Evolutionary conservation across 1,140 invertebrate species (phyloP), one percentile per base, ranked within the genome.

Genomic region (Limonius californicus): DNA sequence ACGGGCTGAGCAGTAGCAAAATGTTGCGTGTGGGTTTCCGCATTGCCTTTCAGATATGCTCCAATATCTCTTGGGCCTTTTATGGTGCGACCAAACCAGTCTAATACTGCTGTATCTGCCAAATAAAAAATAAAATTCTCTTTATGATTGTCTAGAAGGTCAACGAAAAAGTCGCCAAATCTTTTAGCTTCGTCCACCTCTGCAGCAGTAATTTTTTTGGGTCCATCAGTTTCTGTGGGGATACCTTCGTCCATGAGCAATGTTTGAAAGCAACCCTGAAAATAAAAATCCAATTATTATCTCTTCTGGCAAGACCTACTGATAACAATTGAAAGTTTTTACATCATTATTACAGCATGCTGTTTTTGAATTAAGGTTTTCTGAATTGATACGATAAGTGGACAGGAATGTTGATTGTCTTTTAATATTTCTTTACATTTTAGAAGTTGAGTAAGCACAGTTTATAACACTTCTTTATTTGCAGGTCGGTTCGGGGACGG

Each of bases 1-100:
- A 63, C 63, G 0, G 73, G 67, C 43, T 61, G 64, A 1, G 67
- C 59, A 30, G 68, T 64, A n/a, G 54, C 57, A 20, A 76, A 66
- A 1, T 67, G 14, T 63, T 76, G 75, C 42, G 57, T 70, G 11
- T 64, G 62, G 18, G 58, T 43, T n/a, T 69, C 43, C 9, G 70
- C 42, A 14, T 71, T 63, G 2, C 61, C 63, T 57, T 70, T 74
- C 3, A 75, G 55, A 62, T 73, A 75, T 8, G 57, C 21, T 0
- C 53, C 50, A 8, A 79, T 74, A 66, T 82, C 81, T 66, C 80
- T 80, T 61, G 78, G 77, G 0, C 75, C 78, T 72, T 77, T 82
- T 1, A 84, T 75, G 23, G 81, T 83, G 53, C 79, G 72, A 0
- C 82, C 82, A 72, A 84, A 85, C 81, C 82, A 84, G 68, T 84